Evolutionary conservation across 2,888 invertebrate genomes (phyloP), one percentile per base, ranked within the genome.

Genomic region (Halocaridina rubra): DNA sequence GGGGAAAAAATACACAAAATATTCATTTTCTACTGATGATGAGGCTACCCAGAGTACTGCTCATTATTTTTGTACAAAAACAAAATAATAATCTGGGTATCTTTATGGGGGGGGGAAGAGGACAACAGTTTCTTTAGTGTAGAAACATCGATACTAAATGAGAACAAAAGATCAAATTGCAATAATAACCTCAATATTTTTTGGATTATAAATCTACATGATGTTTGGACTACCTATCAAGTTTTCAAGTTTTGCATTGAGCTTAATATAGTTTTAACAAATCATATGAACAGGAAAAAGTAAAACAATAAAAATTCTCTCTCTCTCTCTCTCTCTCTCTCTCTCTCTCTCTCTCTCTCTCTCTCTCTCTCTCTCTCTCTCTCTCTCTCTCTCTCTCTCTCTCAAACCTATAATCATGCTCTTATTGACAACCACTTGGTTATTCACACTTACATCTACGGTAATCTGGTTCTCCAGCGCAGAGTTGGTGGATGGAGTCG

Each of bases 401-500:
- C 39, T 39, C 39, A n/a, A n/a, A n/a, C n/a, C n/a, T n/a, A n/a
- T n/a, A n/a, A n/a, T n/a, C n/a, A n/a, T n/a, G n/a, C n/a, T n/a
- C 16, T 61, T 24, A 24, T 22, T 61, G 3, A 53, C 53, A 53
- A 53, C 53, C 53, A 53, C 10, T 10, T 53, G 16, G 8, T 53
- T 10, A 13, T 53, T 53, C 13, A 16, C 27, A 29, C 30, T 29
- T 24, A 67, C 30, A 67, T 29, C 67, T 29, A 16, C n/a, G 27
- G 30, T 67, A 29, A 16, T 29, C 67, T 4, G 16, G 13, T 2
- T 29, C 67, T 5, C 30, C 67, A 16, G 27, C 27, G 27, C 67
- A 67, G 16, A 24, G 67, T n/a, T 71, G 71, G 2, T 27, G 71
- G 33, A 27, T 30, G 33, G 59, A 67, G 77, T 22, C 53, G 89